Evolutionary conservation across 2,797 vertebrate species (phyloP).

Genomic region (Dallia pectoralis): DNA sequence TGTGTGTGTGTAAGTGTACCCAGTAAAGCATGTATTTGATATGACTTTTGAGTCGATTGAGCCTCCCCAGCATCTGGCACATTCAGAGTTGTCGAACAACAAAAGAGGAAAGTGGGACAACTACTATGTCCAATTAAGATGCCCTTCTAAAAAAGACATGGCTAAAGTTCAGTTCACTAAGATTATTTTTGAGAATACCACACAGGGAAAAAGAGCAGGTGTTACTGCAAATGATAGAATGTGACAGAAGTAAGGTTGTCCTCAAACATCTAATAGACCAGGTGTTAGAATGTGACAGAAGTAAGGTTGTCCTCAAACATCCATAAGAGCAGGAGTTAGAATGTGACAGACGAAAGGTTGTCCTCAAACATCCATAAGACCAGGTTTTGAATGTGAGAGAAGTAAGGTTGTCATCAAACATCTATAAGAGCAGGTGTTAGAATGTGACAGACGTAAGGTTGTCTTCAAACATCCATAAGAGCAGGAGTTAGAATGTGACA

Average conservation of each 20-base stretch:
- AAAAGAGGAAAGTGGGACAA: slow-evolving; percentile 38
- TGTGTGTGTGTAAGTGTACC: too few species aligned
- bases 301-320: not conserved
- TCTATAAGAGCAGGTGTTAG: slow-evolving; percentile 7
- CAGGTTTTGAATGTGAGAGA: slow-evolving; percentile 21
- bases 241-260: slow-evolving; percentile 14
- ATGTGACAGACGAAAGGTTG: slow-evolving; percentile 17
- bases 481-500: slow-evolving; percentile 22
- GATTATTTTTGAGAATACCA: slow-evolving; percentile 9
- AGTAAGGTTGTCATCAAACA: slow-evolving; percentile 2
- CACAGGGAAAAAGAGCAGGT: slow-evolving; percentile 30
- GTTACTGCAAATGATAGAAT: too few species aligned
- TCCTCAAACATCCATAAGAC: slow-evolving; percentile 4
- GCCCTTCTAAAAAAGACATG: slow-evolving; percentile 30
- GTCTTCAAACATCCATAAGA: slow-evolving; percentile 3
- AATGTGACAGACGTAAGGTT: slow-evolving; percentile 18
- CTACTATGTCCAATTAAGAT: slow-evolving; percentile 49
- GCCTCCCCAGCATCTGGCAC: slow-evolving; percentile 70
- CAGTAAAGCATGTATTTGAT: too few species aligned
- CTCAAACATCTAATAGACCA: slow-evolving; percentile 8
- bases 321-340: slow-evolving; percentile 8
- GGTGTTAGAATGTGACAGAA: slow-evolving; percentile 21
- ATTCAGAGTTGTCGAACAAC: slow-evolving; percentile 67
- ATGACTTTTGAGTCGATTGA: slow-evolving; percentile 54
- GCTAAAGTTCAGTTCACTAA: slow-evolving; percentile 51